Evolutionary conservation across 2,797 vertebrate species (phyloP).

Genomic region (Tadarida brasiliensis): DNA sequence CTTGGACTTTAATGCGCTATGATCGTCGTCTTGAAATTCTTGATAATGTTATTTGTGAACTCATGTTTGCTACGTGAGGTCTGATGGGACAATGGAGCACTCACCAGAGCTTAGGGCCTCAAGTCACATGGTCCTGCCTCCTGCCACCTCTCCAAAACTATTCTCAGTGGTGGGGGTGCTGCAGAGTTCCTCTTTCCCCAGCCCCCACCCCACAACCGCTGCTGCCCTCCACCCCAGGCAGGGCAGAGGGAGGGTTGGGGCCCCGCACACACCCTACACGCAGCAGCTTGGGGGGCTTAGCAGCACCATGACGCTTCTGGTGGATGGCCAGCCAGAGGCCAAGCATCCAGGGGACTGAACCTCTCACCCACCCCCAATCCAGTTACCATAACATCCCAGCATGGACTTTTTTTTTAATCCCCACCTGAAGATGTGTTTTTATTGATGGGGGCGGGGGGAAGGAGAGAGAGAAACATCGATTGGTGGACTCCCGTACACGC

Average conservation of each 20-base stretch:
- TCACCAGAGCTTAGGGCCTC: not conserved
- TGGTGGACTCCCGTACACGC: not conserved
- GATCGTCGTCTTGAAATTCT: not conserved
- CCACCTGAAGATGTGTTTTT: not conserved
- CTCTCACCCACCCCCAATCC: not conserved
- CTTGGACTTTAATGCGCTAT: not conserved
- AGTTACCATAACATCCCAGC: not conserved
- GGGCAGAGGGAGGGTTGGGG: too few species aligned
- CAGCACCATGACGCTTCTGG: not conserved
- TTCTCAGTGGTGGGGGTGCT: not conserved
- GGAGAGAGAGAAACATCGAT: not conserved
- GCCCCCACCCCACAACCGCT: too few species aligned
- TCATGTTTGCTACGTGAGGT: not conserved
- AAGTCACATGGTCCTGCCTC: not conserved
- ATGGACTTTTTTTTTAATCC: not conserved
- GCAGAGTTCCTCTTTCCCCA: not conserved
- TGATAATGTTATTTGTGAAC: not conserved
- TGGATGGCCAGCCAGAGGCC: not conserved
- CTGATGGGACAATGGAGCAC: not conserved
- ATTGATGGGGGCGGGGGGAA: not conserved
- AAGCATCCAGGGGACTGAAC: not conserved
- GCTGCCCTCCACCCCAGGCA: not conserved
- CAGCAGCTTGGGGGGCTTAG: not conserved
- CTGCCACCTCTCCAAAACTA: not conserved
- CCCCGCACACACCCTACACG: not conserved